Conservation (phyloP, 2,113 vertebrate genomes). For the Catharus bicknelli region DNA sequence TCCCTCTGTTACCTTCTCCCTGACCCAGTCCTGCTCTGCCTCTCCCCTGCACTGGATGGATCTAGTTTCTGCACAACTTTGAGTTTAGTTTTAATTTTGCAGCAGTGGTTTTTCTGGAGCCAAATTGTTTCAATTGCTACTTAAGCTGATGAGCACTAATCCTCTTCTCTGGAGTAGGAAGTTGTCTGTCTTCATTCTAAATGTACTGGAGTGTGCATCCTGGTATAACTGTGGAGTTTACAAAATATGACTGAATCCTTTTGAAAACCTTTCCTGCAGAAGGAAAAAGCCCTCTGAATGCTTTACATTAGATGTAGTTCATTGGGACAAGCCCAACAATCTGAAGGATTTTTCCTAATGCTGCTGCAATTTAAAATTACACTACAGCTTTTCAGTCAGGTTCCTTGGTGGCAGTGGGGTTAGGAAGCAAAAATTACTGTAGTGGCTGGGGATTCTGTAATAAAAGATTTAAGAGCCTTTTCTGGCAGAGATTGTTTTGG, state of each 20-base stretch:
- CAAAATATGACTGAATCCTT: neutral
- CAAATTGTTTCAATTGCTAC: conserved; percentile 23
- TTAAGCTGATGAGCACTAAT: conserved; percentile 21
- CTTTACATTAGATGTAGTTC: neutral
- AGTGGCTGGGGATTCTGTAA: neutral
- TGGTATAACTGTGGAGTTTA: neutral
- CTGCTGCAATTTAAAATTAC: neutral
- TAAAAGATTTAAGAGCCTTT: conserved; percentile 43
- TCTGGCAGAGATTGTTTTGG: conserved; percentile 22
- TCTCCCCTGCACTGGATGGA: conserved; percentile 32
- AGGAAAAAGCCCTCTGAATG: neutral
- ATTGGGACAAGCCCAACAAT: neutral
- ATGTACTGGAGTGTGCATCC: neutral
- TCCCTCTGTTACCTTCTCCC: conserved; percentile 22
- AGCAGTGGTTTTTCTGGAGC: neutral
- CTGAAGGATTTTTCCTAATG: neutral
- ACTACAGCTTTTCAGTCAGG: neutral
- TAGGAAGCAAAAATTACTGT: neutral
- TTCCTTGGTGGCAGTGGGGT: neutral
- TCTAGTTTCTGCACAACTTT: conserved; percentile 27
- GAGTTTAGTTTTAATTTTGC: conserved; percentile 19
- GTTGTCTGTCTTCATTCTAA: conserved; percentile 5
- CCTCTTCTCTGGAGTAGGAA: conserved; percentile 1
- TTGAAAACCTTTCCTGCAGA: neutral
- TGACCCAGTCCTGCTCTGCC: conserved; percentile 39